Conservation (phyloP, 2,113 vertebrate genomes). For the Sporophila hypoxantha region DNA sequence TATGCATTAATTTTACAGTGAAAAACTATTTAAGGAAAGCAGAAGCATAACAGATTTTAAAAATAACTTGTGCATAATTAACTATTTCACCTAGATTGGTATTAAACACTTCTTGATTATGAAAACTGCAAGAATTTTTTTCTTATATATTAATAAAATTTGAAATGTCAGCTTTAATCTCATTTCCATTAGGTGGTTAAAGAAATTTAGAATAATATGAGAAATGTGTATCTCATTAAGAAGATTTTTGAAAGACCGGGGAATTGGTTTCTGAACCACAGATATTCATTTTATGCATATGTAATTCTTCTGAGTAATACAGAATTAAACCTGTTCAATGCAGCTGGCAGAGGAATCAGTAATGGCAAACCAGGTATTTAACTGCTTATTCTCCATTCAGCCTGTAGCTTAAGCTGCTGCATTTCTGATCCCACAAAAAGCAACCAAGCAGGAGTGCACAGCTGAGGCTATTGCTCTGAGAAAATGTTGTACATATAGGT, state of each 20-base stretch:
- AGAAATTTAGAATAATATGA: background rate
- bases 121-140: slow-evolving; percentile 14
- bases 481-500: background rate
- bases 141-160: background rate
- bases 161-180: slow-evolving; percentile 20
- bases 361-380: background rate
- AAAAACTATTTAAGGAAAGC: background rate
- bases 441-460: background rate
- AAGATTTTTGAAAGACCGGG: background rate
- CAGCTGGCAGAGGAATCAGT: background rate
- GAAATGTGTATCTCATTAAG: background rate
- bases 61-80: slow-evolving; percentile 28
- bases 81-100: slow-evolving; percentile 16
- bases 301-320: background rate
- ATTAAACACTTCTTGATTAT: slow-evolving; percentile 23
- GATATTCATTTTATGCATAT: background rate
- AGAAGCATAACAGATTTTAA: background rate
- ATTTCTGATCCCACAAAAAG: background rate
- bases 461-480: background rate
- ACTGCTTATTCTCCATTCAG: background rate
- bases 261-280: background rate
- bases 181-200: slow-evolving; percentile 1
- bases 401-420: background rate
- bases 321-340: background rate
- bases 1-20: background rate